Evolutionary conservation across 2,113 vertebrate species (phyloP), one percentile per base, ranked within the genome.

Genomic region (Mellivora capensis): DNA sequence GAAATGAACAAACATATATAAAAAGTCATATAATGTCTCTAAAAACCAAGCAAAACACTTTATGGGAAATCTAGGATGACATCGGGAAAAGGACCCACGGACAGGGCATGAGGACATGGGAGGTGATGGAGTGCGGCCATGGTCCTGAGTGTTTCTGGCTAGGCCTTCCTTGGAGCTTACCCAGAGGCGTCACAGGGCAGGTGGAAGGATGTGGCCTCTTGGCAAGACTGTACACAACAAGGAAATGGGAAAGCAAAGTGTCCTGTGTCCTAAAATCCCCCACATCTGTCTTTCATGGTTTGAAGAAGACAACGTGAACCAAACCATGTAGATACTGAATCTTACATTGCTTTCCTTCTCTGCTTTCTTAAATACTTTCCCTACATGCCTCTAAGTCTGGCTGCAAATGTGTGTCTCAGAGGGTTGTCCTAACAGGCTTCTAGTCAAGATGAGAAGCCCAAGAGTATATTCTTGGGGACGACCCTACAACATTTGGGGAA

Each of bases 81-180:
- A 57, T 31, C 2, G n/a, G 34, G 20, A 67, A 61, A 85, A 14
- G 42, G 61, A 37, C 15, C 27, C 25, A 9, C 15, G 49, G 49
- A 69, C 42, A 44, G 39, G 17, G 3, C 0, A 14, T 25, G 27
- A 76, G 42, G 44, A 9, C 37, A 25, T 3, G 0, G 7, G 59
- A 5, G 7, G 20, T 1, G 9, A n/a, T 2, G 6, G 14, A 39
- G 18, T 18, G 7, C 44, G 23, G 4, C 2, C 0, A 1, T 4
- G 15, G 17, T 42, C 62, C 77, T 77, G 64, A 6, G 17, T 20
- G 17, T 57, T 49, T 72, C 81, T n/a, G 25, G 23, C 10, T 44
- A 18, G 44, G 8, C 29, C 54, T n/a, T 83, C 39, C 57, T 62
- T 15, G 4, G 1, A 44, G 25, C n/a, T 21, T 1, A 64, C 14